These are phyloP conservation scores for Heliothis subflexa DNA, from an alignment of 1,140 invertebrate species.

Conservation along the genomic window DNA sequence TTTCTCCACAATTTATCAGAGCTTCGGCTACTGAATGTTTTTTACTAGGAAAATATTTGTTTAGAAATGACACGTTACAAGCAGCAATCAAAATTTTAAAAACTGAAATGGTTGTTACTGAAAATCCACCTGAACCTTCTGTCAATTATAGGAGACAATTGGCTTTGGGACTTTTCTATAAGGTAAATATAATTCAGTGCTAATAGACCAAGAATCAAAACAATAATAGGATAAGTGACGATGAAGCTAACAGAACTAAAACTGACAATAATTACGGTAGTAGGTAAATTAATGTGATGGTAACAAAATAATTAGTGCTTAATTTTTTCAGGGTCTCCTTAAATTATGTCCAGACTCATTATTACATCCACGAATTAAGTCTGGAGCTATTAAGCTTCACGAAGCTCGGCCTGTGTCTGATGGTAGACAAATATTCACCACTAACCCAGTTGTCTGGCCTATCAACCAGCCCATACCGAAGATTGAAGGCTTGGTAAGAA, in stretches of 20 bases:
- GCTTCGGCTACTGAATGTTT: conserved; percentile 84
- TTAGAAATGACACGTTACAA: conserved; percentile 81
- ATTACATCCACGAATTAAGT: conserved; percentile 73
- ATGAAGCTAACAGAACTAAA: background rate
- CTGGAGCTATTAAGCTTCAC: conserved; percentile 84
- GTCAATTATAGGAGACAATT: conserved; percentile 87
- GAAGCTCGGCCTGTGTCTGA: conserved; percentile 87
- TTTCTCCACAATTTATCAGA: conserved; percentile 89
- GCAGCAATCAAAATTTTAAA: conserved; percentile 85
- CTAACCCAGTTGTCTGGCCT: conserved; percentile 89
- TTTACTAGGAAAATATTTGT: conserved; percentile 86
- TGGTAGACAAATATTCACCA: conserved; percentile 89
- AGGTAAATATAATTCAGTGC: conserved; percentile 62
- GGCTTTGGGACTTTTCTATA: conserved; percentile 88
- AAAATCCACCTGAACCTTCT: conserved; percentile 86
- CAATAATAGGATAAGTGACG: too few relatives aligned
- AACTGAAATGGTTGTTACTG: conserved; percentile 87
- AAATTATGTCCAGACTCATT: conserved; percentile 74
- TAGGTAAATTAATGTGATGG: too few relatives aligned
- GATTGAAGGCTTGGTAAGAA: conserved; percentile 87
- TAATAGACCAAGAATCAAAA: too few relatives aligned
- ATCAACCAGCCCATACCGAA: conserved; percentile 90
- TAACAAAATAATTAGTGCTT: background rate
- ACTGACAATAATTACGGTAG: background rate
- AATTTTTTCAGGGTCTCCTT: conserved; percentile 59